These are phyloP conservation scores for Thalpophila matura DNA, from an alignment of 2,888 invertebrate species.

Conservation along the genomic window DNA sequence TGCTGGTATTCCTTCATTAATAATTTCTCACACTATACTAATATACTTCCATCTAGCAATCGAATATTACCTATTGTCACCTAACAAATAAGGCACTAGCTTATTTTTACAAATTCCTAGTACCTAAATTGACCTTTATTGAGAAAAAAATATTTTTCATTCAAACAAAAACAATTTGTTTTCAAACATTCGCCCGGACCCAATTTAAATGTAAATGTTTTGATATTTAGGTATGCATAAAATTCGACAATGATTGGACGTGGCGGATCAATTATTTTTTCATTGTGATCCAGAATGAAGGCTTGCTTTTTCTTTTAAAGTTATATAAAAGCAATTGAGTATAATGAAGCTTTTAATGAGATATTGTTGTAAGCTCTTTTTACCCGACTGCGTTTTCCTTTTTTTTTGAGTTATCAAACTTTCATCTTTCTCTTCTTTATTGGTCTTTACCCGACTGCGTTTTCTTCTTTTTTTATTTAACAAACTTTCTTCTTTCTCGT, in stretches of 20 bases:
- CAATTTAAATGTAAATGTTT: constrained; percentile 81
- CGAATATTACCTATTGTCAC: background rate
- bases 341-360: constrained; percentile 7
- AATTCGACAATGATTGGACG: constrained; percentile 66
- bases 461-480: background rate
- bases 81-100: background rate
- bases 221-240: constrained; percentile 74
- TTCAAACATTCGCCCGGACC: constrained; percentile 51
- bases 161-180: constrained; percentile 52
- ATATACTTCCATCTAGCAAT: too few relatives aligned
- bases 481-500: background rate
- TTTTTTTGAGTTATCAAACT: background rate
- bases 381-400: background rate
- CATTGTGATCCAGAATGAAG: constrained; percentile 49
- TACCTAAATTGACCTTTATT: background rate
- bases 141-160: constrained; percentile 26
- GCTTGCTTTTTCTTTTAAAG: constrained; percentile 24
- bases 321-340: constrained; percentile 17
- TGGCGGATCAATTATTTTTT: constrained; percentile 54
- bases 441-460: too few relatives aligned
- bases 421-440: background rate
- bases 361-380: background rate
- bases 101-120: background rate
- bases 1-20: too few relatives aligned
- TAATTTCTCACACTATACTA: too few relatives aligned